Conservation (phyloP, 2,888 invertebrate species). For the Phaonia tiefii region DNA sequence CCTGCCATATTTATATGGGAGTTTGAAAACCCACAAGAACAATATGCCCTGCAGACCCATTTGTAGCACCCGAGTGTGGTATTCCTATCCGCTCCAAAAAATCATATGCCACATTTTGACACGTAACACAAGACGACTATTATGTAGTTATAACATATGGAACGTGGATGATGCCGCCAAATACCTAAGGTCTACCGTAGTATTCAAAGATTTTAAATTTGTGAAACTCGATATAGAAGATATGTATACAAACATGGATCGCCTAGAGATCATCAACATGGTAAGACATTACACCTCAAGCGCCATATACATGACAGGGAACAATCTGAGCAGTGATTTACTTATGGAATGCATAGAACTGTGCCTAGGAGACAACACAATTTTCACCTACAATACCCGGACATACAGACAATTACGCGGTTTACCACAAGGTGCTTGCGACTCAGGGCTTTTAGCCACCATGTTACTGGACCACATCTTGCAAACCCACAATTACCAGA, state of each 20-base stretch:
- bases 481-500: too few species aligned
- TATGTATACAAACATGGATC: not conserved
- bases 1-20: too few species aligned
- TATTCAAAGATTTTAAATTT: not conserved
- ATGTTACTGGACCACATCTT: not conserved
- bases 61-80: not conserved
- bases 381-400: not conserved
- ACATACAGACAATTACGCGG: not conserved
- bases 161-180: not conserved
- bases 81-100: conserved; percentile 9
- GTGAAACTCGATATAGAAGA: not conserved
- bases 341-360: not conserved
- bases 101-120: not conserved
- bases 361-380: not conserved
- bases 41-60: not conserved
- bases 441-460: not conserved
- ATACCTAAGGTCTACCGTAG: not conserved
- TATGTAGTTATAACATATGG: not conserved
- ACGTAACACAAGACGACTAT: not conserved
- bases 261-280: not conserved
- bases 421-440: not conserved
- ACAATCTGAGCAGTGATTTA: not conserved
- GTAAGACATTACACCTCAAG: not conserved
- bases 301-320: not conserved
- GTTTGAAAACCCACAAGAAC: too few species aligned